Evolutionary conservation across 2,113 vertebrate genomes (phyloP).

Genomic region (Orthochromis indermauri): DNA sequence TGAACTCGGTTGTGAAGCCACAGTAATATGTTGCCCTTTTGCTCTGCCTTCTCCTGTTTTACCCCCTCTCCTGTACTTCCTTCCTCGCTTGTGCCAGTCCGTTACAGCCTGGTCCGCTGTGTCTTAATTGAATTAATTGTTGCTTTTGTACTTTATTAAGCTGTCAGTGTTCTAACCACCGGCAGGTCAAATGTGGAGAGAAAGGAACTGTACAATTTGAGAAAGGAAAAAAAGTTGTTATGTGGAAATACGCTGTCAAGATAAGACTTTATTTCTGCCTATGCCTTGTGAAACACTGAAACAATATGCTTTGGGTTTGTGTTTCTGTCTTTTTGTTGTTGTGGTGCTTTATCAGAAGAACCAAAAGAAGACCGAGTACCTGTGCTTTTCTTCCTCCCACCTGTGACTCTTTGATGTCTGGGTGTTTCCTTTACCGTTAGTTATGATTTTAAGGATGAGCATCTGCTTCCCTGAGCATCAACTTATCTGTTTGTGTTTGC

Average conservation of each 20-base stretch:
- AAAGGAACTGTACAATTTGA: neutral
- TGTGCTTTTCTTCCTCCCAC: neutral
- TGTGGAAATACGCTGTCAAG: neutral
- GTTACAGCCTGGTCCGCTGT: neutral
- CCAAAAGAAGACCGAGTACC: neutral
- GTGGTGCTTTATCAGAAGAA: neutral
- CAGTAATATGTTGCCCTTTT: constrained; percentile 23
- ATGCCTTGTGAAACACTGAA: neutral
- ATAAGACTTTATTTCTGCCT: neutral
- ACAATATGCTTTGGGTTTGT: neutral
- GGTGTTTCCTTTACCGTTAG: neutral
- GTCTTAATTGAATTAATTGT: constrained; percentile 28
- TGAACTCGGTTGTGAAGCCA: constrained; percentile 28
- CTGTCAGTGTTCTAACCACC: neutral
- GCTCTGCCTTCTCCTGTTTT: neutral
- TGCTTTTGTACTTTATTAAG: neutral
- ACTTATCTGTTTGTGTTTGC: constrained; percentile 16
- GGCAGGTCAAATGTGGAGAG: neutral
- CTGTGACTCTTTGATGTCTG: neutral
- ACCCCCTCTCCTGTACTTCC: neutral
- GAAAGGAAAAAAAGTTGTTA: neutral
- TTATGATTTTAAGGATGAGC: neutral
- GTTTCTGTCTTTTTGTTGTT: neutral
- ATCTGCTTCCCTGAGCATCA: constrained; percentile 7
- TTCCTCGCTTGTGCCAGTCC: neutral